These are phyloP conservation scores for Hofmannophila pseudospretella DNA, from an alignment of 2,888 invertebrate genomes.

Conservation along the genomic window DNA sequence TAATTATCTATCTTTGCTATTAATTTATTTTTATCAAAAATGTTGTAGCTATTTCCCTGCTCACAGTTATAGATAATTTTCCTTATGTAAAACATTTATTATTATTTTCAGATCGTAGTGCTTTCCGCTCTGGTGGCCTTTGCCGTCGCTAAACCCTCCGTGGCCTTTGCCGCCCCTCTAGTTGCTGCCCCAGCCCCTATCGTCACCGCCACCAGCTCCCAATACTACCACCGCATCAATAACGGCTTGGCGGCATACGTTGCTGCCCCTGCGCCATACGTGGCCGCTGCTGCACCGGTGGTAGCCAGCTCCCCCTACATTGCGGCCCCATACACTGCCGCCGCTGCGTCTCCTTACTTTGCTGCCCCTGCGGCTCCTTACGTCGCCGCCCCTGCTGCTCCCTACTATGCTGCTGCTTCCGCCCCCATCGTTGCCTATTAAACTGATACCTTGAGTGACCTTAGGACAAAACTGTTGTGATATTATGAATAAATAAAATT, in stretches of 20 bases:
- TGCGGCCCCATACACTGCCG: conserved; percentile 30
- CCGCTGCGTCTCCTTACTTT: conserved; percentile 14
- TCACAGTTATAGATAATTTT: too few species aligned
- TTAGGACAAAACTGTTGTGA: conserved; percentile 24
- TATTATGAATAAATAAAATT: conserved; percentile 38
- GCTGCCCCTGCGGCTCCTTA: conserved; percentile 12
- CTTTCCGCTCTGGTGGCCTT: conserved; percentile 56
- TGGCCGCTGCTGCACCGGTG: conserved; percentile 39
- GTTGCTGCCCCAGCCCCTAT: conserved; percentile 66
- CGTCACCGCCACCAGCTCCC: conserved; percentile 82
- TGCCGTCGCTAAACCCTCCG: conserved; percentile 50
- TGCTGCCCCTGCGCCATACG: conserved; percentile 57
- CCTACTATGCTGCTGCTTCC: conserved; percentile 21
- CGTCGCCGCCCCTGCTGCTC: conserved; percentile 15
- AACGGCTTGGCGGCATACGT: conserved; percentile 70
- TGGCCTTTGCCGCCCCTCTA: conserved; percentile 39
- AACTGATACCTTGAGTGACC: conserved; percentile 10
- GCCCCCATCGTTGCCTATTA: conserved; percentile 31
- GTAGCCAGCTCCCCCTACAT: conserved; percentile 40
- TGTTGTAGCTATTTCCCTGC: too few species aligned
- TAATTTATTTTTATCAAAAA: too few species aligned
- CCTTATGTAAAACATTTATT: too few species aligned
- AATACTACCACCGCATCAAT: conserved; percentile 82
- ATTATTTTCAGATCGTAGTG: conserved; percentile 45
- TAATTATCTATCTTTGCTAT: too few species aligned